Evolutionary conservation across 2,113 vertebrate species (phyloP), one percentile per base, ranked within the genome.

Genomic region (Sturnira hondurensis): DNA sequence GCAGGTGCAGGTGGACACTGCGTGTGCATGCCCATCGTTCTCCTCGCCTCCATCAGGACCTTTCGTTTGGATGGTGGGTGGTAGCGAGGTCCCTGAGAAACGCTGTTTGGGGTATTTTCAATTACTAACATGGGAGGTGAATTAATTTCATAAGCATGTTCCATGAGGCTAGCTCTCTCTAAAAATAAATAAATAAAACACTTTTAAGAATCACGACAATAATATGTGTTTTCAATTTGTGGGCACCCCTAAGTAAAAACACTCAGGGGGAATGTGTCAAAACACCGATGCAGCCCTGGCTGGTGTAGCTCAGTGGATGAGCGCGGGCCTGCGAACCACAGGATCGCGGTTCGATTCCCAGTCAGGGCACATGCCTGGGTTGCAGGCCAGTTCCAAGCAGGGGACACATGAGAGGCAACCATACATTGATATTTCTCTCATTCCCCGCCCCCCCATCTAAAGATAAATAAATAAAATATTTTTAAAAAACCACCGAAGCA

Each of bases 261-360:
- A 22, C 22, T 47, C 38, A 1, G 8, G 5, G 5, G 4, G 10
- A 43, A 4, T 91, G 15, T 0, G 6, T 16, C 45, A 33, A 3
- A 63, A 90, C 38, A 56, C 45, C 47, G 36, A 0, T 8, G 5
- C 3, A 0, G 2, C n/a, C n/a, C n/a, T n/a, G n/a, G n/a, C n/a
- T n/a, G n/a, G n/a, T n/a, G n/a, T n/a, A n/a, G n/a, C n/a, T n/a
- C n/a, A n/a, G n/a, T n/a, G n/a, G n/a, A n/a, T n/a, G n/a, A n/a
- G n/a, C n/a, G n/a, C n/a, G n/a, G n/a, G n/a, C n/a, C n/a, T n/a
- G n/a, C n/a, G n/a, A n/a, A n/a, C n/a, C n/a, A n/a, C n/a, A n/a
- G n/a, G n/a, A n/a, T n/a, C n/a, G n/a, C n/a, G n/a, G n/a, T n/a
- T n/a, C n/a, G n/a, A n/a, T n/a, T n/a, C n/a, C n/a, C n/a, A n/a